Conservation (phyloP, 2,888 invertebrate species). For the Craniophora ligustri region DNA sequence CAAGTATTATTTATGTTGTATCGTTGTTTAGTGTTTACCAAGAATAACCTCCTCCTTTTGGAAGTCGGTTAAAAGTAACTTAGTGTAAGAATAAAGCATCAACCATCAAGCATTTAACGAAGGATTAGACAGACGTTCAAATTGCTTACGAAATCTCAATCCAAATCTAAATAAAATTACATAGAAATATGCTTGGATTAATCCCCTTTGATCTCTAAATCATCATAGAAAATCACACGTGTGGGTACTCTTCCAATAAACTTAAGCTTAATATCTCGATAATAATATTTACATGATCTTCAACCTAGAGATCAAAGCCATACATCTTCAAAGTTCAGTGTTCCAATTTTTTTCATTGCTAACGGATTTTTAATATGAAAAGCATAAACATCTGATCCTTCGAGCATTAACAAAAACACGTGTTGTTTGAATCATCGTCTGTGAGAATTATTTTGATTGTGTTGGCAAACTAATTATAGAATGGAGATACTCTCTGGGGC, state of each 20-base stretch:
- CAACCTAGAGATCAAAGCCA: conserved; percentile 40
- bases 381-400: conserved; percentile 35
- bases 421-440: conserved; percentile 53
- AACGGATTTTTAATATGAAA: conserved; percentile 27
- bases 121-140: no score
- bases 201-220: conserved; percentile 32
- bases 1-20: no score
- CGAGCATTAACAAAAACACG: conserved; percentile 27
- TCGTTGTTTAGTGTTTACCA: no score
- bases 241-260: conserved; percentile 10
- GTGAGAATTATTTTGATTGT: conserved; percentile 63
- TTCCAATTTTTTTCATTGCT: conserved; percentile 19
- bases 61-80: no score
- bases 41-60: no score
- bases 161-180: neutral
- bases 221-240: conserved; percentile 4
- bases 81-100: no score
- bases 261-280: conserved; percentile 12
- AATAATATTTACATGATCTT: conserved; percentile 33
- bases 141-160: neutral
- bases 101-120: no score
- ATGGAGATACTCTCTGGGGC: conserved; percentile 43
- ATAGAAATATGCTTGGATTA: neutral
- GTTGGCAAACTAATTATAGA: conserved; percentile 67
- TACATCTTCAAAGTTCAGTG: conserved; percentile 17